phyloP scores from a whole-genome alignment of 2,888 invertebrate species.

The Polydrusus cervinus region DNA sequence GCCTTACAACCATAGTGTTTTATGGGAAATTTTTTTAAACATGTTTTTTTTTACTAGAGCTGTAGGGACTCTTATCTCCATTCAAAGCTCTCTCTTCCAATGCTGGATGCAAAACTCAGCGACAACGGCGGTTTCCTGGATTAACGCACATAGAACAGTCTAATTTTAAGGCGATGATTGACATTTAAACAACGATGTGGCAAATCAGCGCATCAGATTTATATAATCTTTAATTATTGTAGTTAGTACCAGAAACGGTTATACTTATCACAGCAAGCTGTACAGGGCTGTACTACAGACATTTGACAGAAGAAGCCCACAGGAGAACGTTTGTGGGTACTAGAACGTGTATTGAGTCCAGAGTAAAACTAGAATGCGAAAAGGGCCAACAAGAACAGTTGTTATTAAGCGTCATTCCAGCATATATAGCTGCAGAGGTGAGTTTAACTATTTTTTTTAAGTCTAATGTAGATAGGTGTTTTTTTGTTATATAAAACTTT shows the following conservation, averaged over 20 bases:
- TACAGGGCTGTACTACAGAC: slow-evolving; percentile 91
- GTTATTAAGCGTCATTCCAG: slow-evolving; percentile 93
- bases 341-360: slow-evolving; percentile 90
- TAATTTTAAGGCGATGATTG: too few relatives aligned
- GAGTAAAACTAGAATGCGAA: slow-evolving; percentile 94
- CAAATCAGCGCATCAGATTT: too few relatives aligned
- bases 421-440: slow-evolving; percentile 95
- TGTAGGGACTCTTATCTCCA: too few relatives aligned
- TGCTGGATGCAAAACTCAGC: too few relatives aligned
- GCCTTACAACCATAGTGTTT: too few relatives aligned
- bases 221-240: slow-evolving; percentile 51
- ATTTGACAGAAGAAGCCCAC: slow-evolving; percentile 90
- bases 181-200: too few relatives aligned
- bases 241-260: slow-evolving; percentile 86
- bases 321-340: slow-evolving; percentile 92
- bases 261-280: slow-evolving; percentile 86
- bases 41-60: too few relatives aligned
- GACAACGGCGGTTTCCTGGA: too few relatives aligned
- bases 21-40: slow-evolving; percentile 51
- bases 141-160: too few relatives aligned
- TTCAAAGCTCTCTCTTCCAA: too few relatives aligned
- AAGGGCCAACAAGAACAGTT: slow-evolving; percentile 95
- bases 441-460: slow-evolving; percentile 62
- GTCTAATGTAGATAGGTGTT: too few relatives aligned
- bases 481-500: too few relatives aligned